Evolutionary conservation across 2,113 vertebrate genomes (phyloP), one percentile per base, ranked within the genome.

Genomic region (Zosterops pallidus): DNA sequence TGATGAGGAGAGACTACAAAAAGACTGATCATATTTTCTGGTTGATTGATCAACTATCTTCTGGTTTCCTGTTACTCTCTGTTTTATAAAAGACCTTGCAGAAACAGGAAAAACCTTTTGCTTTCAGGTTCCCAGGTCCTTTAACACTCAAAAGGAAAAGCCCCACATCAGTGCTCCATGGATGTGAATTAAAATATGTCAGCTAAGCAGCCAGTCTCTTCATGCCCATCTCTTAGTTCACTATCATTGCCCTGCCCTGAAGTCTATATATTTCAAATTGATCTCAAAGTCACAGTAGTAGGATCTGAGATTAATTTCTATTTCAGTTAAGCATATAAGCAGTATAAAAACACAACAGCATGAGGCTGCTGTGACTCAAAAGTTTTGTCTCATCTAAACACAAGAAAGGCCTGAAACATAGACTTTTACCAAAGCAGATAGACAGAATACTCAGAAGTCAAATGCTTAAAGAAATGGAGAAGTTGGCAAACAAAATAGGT

Each of bases 11-110:
- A 74, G 9, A 42, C 49, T 75, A 75, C n/a, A 52, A 28, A 90
- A 82, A 46, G 10, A 50, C 18, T 0, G 0, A 4, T 31, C 53
- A 39, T 5, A 15, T 68, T 29, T 87, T 35, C 46, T 35, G 14
- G 41, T 39, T 39, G 39, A 39, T 39, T 39, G 39, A 39, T 39
- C 39, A 39, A 39, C 39, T 5, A 15, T 68, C 33, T 87, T 33
- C 46, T 35, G 14, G 41, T 5, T 85, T 90, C 28, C 50, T 67
- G 72, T 5, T 25, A 17, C 12, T 31, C 24, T 49, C 26, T 64
- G 3, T 72, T 77, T 88, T 68, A 28, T 4, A 60, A 37, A 37
- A 65, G 8, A 41, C 16, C 17, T 37, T 47, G 9, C 14, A 55
- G 16, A 49, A 76, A 68, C 6, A 20, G 21, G 25, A 95, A 55